phyloP scores from a whole-genome alignment of 2,888 invertebrate genomes.

The Nemotelus pantherinus region DNA sequence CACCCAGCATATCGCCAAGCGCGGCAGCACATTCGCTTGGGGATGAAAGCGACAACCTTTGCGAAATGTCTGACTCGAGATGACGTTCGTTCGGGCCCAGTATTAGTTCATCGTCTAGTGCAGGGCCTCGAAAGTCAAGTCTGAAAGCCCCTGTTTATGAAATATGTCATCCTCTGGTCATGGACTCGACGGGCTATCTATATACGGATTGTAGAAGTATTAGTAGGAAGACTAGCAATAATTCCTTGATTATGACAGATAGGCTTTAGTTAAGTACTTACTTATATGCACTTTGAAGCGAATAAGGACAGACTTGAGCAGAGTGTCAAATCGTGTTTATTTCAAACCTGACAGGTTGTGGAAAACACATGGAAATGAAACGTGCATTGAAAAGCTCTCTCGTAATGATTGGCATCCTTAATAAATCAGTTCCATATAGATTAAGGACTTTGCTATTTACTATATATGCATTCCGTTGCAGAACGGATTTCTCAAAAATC shows the following conservation, averaged over 20 bases:
- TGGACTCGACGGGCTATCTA: slow-evolving; percentile 62
- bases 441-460: too few species aligned
- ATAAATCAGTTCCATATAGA: too few species aligned
- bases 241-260: slow-evolving; percentile 44
- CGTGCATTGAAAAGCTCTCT: too few species aligned
- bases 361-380: too few species aligned
- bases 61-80: slow-evolving; percentile 67
- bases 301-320: neutral
- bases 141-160: slow-evolving; percentile 63
- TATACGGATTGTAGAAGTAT: slow-evolving; percentile 54
- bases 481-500: too few species aligned
- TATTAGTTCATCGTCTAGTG: slow-evolving; percentile 53
- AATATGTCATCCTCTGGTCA: slow-evolving; percentile 65
- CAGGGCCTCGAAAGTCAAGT: slow-evolving; percentile 61
- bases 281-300: neutral
- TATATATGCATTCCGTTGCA: too few species aligned
- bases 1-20: slow-evolving; percentile 69
- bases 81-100: slow-evolving; percentile 66
- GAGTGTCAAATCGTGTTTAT: too few species aligned
- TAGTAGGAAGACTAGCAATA: slow-evolving; percentile 41
- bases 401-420: too few species aligned
- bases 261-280: slow-evolving; percentile 27
- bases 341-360: too few species aligned
- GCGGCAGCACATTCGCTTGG: slow-evolving; percentile 67
- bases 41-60: slow-evolving; percentile 68